Conservation (phyloP, 2,797 vertebrate species). For the Aplochiton taeniatus region DNA sequence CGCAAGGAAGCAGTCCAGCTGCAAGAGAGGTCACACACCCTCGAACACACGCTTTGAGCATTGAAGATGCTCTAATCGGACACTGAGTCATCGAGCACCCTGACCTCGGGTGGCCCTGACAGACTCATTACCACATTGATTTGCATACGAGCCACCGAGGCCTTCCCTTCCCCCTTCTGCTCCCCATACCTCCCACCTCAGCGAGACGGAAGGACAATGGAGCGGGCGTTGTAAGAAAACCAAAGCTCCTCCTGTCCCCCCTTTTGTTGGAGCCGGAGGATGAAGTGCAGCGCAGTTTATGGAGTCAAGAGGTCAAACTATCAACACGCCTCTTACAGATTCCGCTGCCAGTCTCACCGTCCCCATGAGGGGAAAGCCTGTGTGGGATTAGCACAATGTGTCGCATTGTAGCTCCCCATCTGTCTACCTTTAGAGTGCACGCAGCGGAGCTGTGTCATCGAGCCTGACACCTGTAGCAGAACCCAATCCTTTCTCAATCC, state of each 20-base stretch:
- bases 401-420: neutral
- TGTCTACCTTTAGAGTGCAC: neutral
- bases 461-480: neutral
- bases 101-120: constrained; percentile 58
- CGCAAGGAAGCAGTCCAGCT: constrained; percentile 48
- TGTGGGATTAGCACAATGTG: constrained; percentile 16
- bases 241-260: constrained; percentile 18
- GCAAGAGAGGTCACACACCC: constrained; percentile 35
- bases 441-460: neutral
- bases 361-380: constrained; percentile 25
- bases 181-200: constrained; percentile 1
- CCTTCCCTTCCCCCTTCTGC: constrained; percentile 37
- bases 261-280: constrained; percentile 53
- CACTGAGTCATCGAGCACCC: constrained; percentile 68
- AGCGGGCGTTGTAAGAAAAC: constrained; percentile 40
- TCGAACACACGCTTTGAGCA: constrained; percentile 6
- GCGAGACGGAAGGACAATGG: constrained; percentile 56
- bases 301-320: constrained; percentile 62
- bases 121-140: constrained; percentile 70
- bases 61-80: constrained; percentile 43
- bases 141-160: constrained; percentile 70
- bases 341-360: constrained; percentile 29
- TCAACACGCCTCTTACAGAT: constrained; percentile 46
- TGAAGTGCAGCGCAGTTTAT: constrained; percentile 39
- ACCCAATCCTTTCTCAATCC: neutral